phyloP scores from a whole-genome alignment of 2,113 vertebrate genomes.

The Lota lota region DNA sequence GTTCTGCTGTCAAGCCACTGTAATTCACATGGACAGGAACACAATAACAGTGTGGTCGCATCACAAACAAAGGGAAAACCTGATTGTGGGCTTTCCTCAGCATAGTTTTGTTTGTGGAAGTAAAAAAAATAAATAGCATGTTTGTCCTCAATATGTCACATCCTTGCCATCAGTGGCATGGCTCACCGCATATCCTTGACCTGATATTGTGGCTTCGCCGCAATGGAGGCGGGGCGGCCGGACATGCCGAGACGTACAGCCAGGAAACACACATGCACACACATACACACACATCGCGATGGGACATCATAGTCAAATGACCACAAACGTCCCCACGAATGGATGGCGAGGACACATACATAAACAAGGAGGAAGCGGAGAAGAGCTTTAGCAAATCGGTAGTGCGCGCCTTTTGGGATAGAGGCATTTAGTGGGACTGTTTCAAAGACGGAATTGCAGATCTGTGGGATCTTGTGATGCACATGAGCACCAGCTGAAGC shows the following conservation, averaged over 20 bases:
- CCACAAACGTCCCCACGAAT: too few species aligned
- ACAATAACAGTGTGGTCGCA: slow-evolving; percentile 62
- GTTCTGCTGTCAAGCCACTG: slow-evolving; percentile 29
- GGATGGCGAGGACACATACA: too few species aligned
- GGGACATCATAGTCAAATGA: too few species aligned
- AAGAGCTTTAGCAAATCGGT: too few species aligned
- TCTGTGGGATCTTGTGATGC: too few species aligned
- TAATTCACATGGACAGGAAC: slow-evolving; percentile 65
- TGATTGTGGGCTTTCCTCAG: slow-evolving; percentile 53
- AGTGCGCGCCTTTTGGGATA: too few species aligned
- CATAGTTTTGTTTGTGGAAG: slow-evolving; percentile 65
- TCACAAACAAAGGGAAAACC: slow-evolving; percentile 66
- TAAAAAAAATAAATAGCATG: slow-evolving; percentile 37
- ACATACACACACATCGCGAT: slow-evolving; percentile 6
- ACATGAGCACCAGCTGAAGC: too few species aligned
- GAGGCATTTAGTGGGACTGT: too few species aligned
- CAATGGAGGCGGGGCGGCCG: slow-evolving; percentile 27
- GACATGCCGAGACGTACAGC: too few species aligned
- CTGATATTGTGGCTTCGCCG: slow-evolving; percentile 62
- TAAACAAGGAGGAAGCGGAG: too few species aligned
- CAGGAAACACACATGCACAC: slow-evolving; percentile 19
- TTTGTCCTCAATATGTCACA: slow-evolving; percentile 68
- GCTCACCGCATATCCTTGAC: slow-evolving; percentile 62
- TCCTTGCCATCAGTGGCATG: slow-evolving; percentile 57
- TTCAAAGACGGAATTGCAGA: too few species aligned